Percentiles rank a stretch among this genome's conserved stretches.
These are phyloP conservation scores for Ceratina calcarata DNA, from an alignment of 1,140 invertebrate species.

Conservation along the genomic window DNA sequence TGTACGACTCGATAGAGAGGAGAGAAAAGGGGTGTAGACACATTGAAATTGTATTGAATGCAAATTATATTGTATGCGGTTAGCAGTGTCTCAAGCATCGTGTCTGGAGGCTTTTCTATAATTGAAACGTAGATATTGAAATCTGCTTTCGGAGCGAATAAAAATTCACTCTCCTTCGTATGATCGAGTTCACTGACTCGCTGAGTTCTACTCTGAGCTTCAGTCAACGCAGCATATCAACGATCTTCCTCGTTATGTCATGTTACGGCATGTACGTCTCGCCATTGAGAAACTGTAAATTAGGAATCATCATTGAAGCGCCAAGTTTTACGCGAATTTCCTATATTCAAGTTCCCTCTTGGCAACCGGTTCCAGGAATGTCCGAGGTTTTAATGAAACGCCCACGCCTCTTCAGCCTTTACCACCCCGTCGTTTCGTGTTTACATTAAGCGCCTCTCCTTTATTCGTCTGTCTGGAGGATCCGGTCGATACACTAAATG, in stretches of 20 bases:
- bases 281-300: not conserved
- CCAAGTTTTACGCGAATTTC: not conserved
- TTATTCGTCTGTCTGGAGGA: conserved; percentile 18
- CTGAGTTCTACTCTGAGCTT: no score
- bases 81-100: not conserved
- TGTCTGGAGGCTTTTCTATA: not conserved
- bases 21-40: not conserved
- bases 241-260: not conserved
- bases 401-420: not conserved
- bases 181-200: not conserved
- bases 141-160: not conserved
- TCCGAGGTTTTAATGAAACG: conserved; percentile 7
- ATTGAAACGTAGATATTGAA: conserved; percentile 11
- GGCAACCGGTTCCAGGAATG: not conserved
- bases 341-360: not conserved
- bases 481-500: conserved; percentile 30
- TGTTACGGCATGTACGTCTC: not conserved
- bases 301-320: not conserved
- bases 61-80: conserved; percentile 3
- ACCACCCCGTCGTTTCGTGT: not conserved
- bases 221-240: not conserved
- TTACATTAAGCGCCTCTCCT: conserved; percentile 27
- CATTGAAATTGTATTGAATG: conserved; percentile 8
- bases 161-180: not conserved
- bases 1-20: not conserved